Evolutionary conservation across 2,113 vertebrate species (phyloP).

Genomic region (Pituophis catenifer): DNA sequence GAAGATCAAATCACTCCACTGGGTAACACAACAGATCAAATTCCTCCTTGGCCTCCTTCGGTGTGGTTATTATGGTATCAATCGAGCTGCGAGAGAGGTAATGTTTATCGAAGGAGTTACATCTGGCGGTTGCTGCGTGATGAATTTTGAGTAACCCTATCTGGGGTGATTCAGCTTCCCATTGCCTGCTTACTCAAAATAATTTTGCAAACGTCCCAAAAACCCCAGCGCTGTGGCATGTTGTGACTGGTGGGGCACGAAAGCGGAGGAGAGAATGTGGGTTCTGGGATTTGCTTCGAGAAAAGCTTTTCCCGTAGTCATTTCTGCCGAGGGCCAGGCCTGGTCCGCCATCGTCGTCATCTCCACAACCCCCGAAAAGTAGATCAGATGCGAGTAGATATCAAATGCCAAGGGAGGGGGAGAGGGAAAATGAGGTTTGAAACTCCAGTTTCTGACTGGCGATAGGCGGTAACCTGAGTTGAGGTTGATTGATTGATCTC

Average conservation of each 20-base stretch:
- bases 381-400: not conserved
- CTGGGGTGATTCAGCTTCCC: not conserved
- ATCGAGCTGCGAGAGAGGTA: not conserved
- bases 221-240: fast-evolving
- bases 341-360: not conserved
- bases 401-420: not conserved
- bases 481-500: not conserved
- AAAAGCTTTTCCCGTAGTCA: too few relatives aligned
- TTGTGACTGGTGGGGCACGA: fast-evolving
- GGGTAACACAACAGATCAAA: not conserved
- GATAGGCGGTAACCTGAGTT: not conserved
- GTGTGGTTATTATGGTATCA: not conserved
- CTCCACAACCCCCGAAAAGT: not conserved
- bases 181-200: not conserved
- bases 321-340: not conserved
- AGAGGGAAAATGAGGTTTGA: not conserved
- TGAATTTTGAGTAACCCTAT: fast-evolving
- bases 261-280: not conserved
- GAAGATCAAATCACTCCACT: not conserved
- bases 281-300: too few relatives aligned
- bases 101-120: not conserved
- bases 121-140: not conserved
- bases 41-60: not conserved
- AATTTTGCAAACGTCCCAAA: not conserved
- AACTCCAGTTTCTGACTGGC: not conserved